These are phyloP conservation scores for Corella eumyota DNA, from an alignment of 23 tunicate species.

Conservation along the genomic window DNA sequence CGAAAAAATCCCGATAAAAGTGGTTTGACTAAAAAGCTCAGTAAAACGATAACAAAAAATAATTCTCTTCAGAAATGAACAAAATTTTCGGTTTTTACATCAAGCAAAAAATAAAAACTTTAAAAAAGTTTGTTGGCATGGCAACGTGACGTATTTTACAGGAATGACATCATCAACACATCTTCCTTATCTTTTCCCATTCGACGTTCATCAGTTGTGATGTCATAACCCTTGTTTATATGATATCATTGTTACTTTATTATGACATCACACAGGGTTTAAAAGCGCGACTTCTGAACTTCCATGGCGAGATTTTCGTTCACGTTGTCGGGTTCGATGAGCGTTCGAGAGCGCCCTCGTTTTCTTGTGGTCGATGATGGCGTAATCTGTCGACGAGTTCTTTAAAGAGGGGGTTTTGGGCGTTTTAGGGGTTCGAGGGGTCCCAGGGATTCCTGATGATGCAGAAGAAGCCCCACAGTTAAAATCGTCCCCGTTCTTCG, in stretches of 20 bases:
- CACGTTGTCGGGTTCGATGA: conserved; percentile 26
- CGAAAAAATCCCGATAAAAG: too few relatives aligned
- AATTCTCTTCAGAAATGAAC: too few relatives aligned
- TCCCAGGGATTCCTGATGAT: conserved; percentile 88
- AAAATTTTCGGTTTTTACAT: too few relatives aligned
- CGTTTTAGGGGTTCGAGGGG: conserved; percentile 77
- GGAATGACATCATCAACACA: too few relatives aligned
- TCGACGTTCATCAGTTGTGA: too few relatives aligned
- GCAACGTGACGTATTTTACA: too few relatives aligned
- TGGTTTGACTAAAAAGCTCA: too few relatives aligned
- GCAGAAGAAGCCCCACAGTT: conserved; percentile 77
- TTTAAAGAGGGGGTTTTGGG: conserved; percentile 38
- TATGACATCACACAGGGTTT: background rate
- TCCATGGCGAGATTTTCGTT: conserved; percentile 53
- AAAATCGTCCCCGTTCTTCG: conserved; percentile 42
- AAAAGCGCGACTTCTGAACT: conserved; percentile 24
- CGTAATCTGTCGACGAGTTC: conserved; percentile 52
- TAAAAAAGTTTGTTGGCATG: too few relatives aligned
- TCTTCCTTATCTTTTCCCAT: too few relatives aligned
- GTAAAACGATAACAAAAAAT: too few relatives aligned
- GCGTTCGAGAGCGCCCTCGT: conserved; percentile 63
- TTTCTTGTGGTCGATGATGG: conserved; percentile 72
- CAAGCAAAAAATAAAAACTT: too few relatives aligned
- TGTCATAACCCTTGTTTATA: too few relatives aligned
- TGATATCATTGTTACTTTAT: background rate